These are phyloP conservation scores for Uloborus plumipes DNA, from an alignment of 2,888 invertebrate genomes.

Conservation along the genomic window DNA sequence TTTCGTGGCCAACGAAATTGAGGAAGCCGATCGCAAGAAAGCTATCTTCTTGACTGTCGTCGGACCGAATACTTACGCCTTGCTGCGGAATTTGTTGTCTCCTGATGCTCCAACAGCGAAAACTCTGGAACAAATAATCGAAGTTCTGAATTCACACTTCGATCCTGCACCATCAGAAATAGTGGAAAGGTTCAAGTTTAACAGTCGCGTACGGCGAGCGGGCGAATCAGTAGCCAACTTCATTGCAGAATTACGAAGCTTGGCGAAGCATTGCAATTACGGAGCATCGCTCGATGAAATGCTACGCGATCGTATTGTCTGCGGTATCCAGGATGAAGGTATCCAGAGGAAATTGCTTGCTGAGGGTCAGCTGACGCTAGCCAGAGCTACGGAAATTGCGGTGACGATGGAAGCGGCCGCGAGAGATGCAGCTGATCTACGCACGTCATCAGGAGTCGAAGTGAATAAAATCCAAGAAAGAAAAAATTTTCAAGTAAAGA, in stretches of 20 bases:
- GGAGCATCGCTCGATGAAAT: constrained; percentile 13
- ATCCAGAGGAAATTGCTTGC: constrained; percentile 18
- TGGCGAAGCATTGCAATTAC: constrained; percentile 5
- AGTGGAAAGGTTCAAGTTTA: constrained; percentile 2
- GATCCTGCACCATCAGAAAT: constrained; percentile 2
- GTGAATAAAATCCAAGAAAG: background rate
- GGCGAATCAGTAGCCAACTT: background rate
- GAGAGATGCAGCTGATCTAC: background rate
- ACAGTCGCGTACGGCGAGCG: background rate
- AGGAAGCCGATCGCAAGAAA: background rate
- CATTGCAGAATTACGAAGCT: background rate
- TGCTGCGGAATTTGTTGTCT: constrained; percentile 5
- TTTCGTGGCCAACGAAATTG: constrained; percentile 13
- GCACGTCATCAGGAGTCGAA: too few species aligned
- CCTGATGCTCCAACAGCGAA: background rate
- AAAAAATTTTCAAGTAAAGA: background rate
- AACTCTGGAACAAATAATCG: background rate
- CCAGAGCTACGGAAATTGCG: constrained; percentile 6
- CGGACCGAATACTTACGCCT: constrained; percentile 4
- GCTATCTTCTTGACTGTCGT: constrained; percentile 17
- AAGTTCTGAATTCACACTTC: background rate
- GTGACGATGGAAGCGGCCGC: background rate
- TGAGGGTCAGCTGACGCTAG: background rate
- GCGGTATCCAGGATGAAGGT: constrained; percentile 17
- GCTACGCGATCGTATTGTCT: constrained; percentile 11